Percentiles rank a stretch among this genome's conserved stretches.
phyloP scores from a whole-genome alignment of 2,888 invertebrate genomes.

The Hesperia comma region DNA sequence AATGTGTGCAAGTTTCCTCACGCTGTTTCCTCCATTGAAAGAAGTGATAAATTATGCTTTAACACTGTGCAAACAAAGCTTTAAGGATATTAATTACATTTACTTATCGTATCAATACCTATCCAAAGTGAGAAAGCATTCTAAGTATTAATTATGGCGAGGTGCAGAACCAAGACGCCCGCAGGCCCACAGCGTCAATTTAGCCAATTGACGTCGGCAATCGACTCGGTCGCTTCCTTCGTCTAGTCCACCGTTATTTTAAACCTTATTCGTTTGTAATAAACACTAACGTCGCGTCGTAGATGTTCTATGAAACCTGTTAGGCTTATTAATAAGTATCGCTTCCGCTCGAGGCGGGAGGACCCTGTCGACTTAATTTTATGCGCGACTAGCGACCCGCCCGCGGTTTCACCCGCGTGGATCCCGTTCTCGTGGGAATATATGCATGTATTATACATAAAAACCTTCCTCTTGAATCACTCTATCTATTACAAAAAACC shows the following conservation, averaged over 20 bases:
- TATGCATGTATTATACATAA: too few relatives aligned
- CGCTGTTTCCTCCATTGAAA: too few relatives aligned
- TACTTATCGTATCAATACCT: background rate
- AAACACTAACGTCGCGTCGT: background rate
- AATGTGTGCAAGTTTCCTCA: too few relatives aligned
- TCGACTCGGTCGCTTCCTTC: slow-evolving; percentile 1
- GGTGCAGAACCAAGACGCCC: slow-evolving; percentile 10
- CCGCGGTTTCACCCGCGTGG: too few relatives aligned
- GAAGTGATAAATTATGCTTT: too few relatives aligned
- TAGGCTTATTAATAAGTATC: slow-evolving; percentile 8
- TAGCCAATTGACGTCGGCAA: slow-evolving; percentile 46
- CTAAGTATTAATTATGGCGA: slow-evolving; percentile 7
- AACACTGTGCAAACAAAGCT: too few relatives aligned
- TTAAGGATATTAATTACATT: too few relatives aligned
- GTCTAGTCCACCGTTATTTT: background rate
- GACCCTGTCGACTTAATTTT: background rate
- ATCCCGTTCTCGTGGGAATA: too few relatives aligned
- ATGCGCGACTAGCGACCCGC: too few relatives aligned
- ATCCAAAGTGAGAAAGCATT: background rate
- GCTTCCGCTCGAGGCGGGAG: slow-evolving; percentile 1
- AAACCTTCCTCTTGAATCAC: too few relatives aligned
- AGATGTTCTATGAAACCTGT: slow-evolving; percentile 5
- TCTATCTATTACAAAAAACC: too few relatives aligned
- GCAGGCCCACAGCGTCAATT: slow-evolving; percentile 42
- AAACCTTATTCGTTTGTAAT: slow-evolving; percentile 3